Percentiles rank a stretch among this genome's conserved stretches.
Evolutionary conservation across 1,140 invertebrate genomes (phyloP).

Genomic region (Lucilia sericata): DNA sequence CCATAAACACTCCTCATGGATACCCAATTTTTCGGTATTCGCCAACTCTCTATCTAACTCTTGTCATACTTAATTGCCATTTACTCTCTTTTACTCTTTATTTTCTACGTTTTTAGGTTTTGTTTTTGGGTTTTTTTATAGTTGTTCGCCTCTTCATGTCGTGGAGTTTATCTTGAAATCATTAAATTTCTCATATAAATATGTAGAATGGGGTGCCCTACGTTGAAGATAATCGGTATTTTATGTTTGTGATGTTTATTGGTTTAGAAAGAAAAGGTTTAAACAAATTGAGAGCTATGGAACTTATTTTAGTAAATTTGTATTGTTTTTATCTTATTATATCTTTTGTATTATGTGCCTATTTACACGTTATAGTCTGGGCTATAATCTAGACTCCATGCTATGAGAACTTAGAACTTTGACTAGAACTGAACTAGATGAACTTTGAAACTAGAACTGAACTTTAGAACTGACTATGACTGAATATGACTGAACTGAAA

Average conservation of each 20-base stretch:
- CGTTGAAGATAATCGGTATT: not conserved
- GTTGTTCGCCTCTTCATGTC: not conserved
- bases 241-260: not conserved
- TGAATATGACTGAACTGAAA: too few relatives aligned
- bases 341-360: too few relatives aligned
- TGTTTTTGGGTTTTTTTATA: not conserved
- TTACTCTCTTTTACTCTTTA: conserved; percentile 7
- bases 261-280: not conserved
- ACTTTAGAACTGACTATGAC: too few relatives aligned
- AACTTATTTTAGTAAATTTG: too few relatives aligned
- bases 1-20: conserved; percentile 10
- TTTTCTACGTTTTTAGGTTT: not conserved
- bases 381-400: too few relatives aligned
- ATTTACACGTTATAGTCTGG: too few relatives aligned
- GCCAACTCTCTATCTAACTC: not conserved
- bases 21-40: not conserved
- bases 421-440: too few relatives aligned
- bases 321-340: too few relatives aligned
- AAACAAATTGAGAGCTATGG: not conserved
- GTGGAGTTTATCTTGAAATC: conserved; percentile 3
- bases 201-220: not conserved
- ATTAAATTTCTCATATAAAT: not conserved
- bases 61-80: not conserved
- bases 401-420: too few relatives aligned
- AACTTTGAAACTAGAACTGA: too few relatives aligned